Base-by-base conservation (phyloP, 1,140 invertebrate species). In the Aphelenchoides avenae region DNA sequence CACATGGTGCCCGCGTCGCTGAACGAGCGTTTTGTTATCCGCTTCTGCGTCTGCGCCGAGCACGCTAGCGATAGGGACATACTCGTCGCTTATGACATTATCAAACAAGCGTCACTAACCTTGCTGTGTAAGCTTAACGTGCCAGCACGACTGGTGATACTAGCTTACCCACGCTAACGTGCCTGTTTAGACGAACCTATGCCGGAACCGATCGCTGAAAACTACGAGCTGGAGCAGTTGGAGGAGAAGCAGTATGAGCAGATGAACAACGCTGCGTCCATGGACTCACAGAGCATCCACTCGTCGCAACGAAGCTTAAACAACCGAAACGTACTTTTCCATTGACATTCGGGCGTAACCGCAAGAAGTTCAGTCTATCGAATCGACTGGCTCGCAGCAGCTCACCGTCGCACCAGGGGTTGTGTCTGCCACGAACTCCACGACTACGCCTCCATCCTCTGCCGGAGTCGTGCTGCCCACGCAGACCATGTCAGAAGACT, bases 11-110 rank as follows among this genome's bases (percentile, higher is more conserved):
- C 73, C 15, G 73, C 73, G 5, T 75, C 73, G 6, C 49, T 75
- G 11, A 65, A 58, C 27, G 72, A 77, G 20, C 64, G 62, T 20
- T 76, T 76, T 29, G 73, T 82, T 2, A 98, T 98, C 64, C 84
- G 92, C 46, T 94, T 97, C 79, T 96, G 91, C 70, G 88, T 95
- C 0, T 90, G 91, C 44, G 85, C 90, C 2, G 89, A 93, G 77
- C 86, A 91, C 76, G 89, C 92, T 5, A 76, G 41, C 27, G 73
- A 75, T 30, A 39, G 57, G 15, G 73, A 75, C 43, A 75, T 75
- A 36, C 30, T 50, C 15, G 54, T 66, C 26, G 73, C 73, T 30
- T 75, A 75, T 41, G 74, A 77, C 20, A 74, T 75, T 30, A 75
- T 75, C 37, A 52, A 58, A 43, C 74, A 77, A 39, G 58, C 61